Percentiles rank a stretch among this genome's conserved stretches.
These are phyloP conservation scores for Semotilus atromaculatus DNA, from an alignment of 2,797 vertebrate species.

Conservation along the genomic window DNA sequence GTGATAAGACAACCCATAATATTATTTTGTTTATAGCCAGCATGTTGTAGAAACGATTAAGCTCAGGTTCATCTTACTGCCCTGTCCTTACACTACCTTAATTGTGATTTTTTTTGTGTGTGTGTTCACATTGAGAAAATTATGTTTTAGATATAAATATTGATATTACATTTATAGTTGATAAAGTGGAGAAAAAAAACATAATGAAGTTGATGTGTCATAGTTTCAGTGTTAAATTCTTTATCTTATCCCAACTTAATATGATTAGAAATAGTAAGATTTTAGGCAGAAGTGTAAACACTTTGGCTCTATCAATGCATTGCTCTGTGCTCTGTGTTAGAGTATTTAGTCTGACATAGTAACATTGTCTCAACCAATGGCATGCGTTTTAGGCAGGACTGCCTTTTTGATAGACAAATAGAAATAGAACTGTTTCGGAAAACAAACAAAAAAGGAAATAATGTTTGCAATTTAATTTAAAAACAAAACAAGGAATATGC, in stretches of 20 bases:
- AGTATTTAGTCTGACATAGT: background rate
- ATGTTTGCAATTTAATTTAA: background rate
- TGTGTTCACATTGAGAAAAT: background rate
- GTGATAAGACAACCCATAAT: background rate
- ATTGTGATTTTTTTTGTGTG: background rate
- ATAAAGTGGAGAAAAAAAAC: background rate
- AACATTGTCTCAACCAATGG: background rate
- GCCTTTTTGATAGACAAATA: background rate
- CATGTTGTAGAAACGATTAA: conserved; percentile 12
- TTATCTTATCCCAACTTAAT: background rate
- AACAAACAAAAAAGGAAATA: background rate
- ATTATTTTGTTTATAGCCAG: background rate
- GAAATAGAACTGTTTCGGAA: background rate
- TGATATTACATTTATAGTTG: background rate
- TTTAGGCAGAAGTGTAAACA: background rate
- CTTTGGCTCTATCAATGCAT: background rate
- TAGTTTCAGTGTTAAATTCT: background rate
- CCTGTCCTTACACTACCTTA: background rate
- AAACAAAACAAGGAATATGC: no score
- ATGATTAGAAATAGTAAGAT: background rate
- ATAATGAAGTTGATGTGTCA: background rate
- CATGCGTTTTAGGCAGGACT: background rate
- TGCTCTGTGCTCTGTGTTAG: background rate
- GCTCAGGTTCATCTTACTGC: conserved; percentile 13
- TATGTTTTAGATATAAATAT: background rate